Conservation (phyloP, 2,888 invertebrate genomes). For the Andrena flavipes region DNA sequence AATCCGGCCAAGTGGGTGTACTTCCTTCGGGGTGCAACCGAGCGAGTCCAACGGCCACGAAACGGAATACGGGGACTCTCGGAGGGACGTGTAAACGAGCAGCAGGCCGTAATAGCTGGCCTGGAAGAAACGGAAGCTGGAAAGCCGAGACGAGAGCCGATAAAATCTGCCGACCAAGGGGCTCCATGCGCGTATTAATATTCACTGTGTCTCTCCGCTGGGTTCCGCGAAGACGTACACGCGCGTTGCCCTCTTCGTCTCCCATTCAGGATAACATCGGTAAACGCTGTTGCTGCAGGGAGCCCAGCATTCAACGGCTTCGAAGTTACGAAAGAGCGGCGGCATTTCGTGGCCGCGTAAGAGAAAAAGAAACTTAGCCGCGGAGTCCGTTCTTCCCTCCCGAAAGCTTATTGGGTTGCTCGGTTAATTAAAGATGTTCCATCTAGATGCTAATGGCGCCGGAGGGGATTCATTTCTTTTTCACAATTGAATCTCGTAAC, state of each 20-base stretch:
- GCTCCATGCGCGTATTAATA: constrained; percentile 79
- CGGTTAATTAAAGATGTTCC: constrained; percentile 40
- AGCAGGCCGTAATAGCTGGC: constrained; percentile 59
- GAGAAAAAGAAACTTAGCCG: background rate
- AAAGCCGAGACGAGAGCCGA: constrained; percentile 77
- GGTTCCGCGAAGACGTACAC: constrained; percentile 27
- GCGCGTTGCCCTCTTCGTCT: constrained; percentile 52
- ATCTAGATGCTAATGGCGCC: constrained; percentile 52
- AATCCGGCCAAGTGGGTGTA: constrained; percentile 62
- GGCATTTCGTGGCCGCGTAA: constrained; percentile 36
- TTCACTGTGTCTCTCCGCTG: constrained; percentile 75
- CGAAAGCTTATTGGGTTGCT: constrained; percentile 45
- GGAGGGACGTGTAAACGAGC: constrained; percentile 65
- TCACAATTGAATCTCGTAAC: constrained; percentile 16
- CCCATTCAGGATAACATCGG: constrained; percentile 68
- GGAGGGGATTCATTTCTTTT: constrained; percentile 14
- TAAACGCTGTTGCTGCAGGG: constrained; percentile 51
- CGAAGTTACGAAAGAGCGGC: constrained; percentile 29
- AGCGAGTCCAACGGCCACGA: constrained; percentile 50
- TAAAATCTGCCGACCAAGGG: constrained; percentile 79
- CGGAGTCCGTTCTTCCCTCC: background rate
- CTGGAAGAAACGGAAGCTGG: constrained; percentile 70
- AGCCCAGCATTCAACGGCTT: constrained; percentile 51
- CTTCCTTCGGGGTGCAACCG: constrained; percentile 56
- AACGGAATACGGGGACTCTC: constrained; percentile 52